Evolutionary conservation across 2,888 invertebrate species (phyloP), one percentile per base, ranked within the genome.

Genomic region (Lacanobia wlatinum): DNA sequence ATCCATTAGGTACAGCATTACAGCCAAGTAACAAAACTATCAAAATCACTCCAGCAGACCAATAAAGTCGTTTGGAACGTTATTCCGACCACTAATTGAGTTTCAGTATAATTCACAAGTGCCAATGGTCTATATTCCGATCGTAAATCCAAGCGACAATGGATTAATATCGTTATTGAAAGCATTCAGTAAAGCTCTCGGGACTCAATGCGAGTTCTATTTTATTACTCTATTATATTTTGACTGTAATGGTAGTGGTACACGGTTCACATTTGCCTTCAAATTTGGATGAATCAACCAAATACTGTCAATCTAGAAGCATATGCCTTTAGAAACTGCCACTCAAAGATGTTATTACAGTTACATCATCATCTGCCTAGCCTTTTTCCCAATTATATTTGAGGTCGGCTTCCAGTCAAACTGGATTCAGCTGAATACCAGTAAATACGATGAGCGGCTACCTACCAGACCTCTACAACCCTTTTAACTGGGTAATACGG

Each of bases 91-190:
- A 55, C 40, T 53, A 43, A 53, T 18, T 69, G 14, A 23, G 21
- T 16, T 23, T 46, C 28, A 53, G 62, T n/a, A 69, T 34, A 18
- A 65, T 53, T 53, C 53, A 34, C 8, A 43, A 52, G 43, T 21
- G 14, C n/a, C 28, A 18, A 21, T 7, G 4, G 18, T 21, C 46
- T 55, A 55, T 38, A 66, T 38, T 55, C 34, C 21, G 46, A n/a
- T 55, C 46, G 34, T 43, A 14, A 52, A 59, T 18, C 23, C 34
- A 14, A 6, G 14, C 9, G 21, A 40, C 23, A 16, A 6, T n/a
- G 10, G 68, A 40, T 67, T 68, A 68, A 56, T 56, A 23, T 40
- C 16, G 18, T 46, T 62, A 28, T 40, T 40, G 64, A 34, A 56
- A 66, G 38, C 55, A 9, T 46, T 23, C 38, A n/a, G 14, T 10